Base-by-base conservation (phyloP, 64 coral and sea anemone species). In the Pocillopora damicornis region DNA sequence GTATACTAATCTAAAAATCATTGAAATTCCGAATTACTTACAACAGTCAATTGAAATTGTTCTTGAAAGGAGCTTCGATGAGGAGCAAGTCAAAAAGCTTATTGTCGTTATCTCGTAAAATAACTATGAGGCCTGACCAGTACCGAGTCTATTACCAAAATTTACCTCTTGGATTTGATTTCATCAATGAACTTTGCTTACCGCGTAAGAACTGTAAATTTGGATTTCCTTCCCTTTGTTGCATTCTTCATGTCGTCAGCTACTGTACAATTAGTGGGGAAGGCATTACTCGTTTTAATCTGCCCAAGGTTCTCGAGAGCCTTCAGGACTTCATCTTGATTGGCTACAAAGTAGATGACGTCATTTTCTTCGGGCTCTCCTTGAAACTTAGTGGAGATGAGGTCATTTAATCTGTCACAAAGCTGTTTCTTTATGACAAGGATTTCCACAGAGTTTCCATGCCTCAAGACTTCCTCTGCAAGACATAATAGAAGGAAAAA, bases 281-380 rank as follows among this genome's bases (percentile, higher is more conserved):
- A 99, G 45, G 97, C 97, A 38, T 95, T 88, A 80, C 93, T 95
- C 2, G 93, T 95, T 88, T 99, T 99, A 58, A 99, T 95, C 63
- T 91, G 90, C 1, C 97, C 97, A 11, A 99, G 83, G 25, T 75
- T 78, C 73, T 99, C 93, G 66, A 99, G 92, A 30, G 97, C 97
- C 62, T 89, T 89, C 42, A 99, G 65, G 18, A 99, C 93, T 20
- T 95, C 93, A 63, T 99, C 97, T 73, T 99, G 93, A 86, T 99
- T 95, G 73, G 93, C 97, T 45, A 86, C 86, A 37, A 99, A 99
- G 84, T 95, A 99, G 18, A 99, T 90, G 17, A 94, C 89, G 85
- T 99, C 97, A 76, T 99, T 99, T 63, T 99, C 97, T 79, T 99
- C 93, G 20, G 97, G 97, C 7, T 99, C 97, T 25, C 93, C 93